Percentiles rank a stretch among this genome's conserved stretches.
Evolutionary conservation across 2,113 vertebrate species (phyloP).

Genomic region (Piaya cayana): DNA sequence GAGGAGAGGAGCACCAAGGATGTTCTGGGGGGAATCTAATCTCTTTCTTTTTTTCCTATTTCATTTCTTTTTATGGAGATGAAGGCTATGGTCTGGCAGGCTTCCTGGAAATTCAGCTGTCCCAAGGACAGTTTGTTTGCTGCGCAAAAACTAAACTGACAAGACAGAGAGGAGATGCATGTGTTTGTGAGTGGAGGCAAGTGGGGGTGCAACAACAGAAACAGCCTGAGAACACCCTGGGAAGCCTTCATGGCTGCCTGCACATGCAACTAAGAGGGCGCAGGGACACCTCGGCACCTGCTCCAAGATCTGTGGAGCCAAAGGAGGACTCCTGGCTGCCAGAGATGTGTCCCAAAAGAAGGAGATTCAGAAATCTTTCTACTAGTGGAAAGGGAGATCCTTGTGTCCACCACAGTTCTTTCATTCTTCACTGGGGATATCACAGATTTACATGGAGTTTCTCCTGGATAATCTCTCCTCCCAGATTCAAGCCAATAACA

Average conservation of each 20-base stretch:
- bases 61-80: conserved; percentile 81
- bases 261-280: not conserved
- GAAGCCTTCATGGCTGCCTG: not conserved
- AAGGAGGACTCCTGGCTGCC: not conserved
- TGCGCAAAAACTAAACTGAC: conserved; percentile 66
- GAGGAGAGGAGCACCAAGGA: not conserved
- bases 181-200: not conserved
- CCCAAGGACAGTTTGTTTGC: conserved; percentile 72
- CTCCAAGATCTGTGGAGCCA: not conserved
- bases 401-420: not conserved
- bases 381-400: not conserved
- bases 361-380: not conserved
- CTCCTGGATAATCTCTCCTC: not conserved
- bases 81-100: conserved; percentile 74
- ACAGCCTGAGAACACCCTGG: not conserved
- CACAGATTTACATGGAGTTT: not conserved
- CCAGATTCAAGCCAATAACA: not conserved
- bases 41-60: conserved; percentile 52
- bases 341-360: not conserved
- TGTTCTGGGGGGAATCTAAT: not conserved
- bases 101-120: conserved; percentile 74
- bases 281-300: not conserved
- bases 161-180: conserved; percentile 30
- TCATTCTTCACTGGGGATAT: not conserved
- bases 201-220: not conserved